These are phyloP conservation scores for Papilio helenus DNA, from an alignment of 1,140 invertebrate genomes.

Conservation along the genomic window DNA sequence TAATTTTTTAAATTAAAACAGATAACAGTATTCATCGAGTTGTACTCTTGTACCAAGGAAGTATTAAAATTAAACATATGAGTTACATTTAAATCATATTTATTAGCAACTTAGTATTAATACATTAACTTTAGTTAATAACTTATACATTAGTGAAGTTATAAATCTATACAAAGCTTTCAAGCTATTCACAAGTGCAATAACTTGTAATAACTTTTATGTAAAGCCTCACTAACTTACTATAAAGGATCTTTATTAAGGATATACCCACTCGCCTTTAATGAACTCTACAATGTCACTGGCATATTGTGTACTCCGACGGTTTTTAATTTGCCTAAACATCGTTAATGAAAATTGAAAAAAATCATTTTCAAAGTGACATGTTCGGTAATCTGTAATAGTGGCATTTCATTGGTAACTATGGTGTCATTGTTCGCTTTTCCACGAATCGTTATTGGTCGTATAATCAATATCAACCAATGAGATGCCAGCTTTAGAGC, in stretches of 20 bases:
- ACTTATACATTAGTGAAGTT: conserved; percentile 20
- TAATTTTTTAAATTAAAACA: too few species aligned
- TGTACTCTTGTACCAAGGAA: too few species aligned
- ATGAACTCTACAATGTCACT: neutral
- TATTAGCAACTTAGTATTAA: neutral
- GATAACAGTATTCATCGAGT: too few species aligned
- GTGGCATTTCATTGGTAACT: too few species aligned
- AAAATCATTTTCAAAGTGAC: neutral
- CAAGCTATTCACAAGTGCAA: conserved; percentile 34
- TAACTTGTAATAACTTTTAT: conserved; percentile 6
- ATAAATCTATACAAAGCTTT: conserved; percentile 13
- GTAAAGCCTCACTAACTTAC: conserved; percentile 20
- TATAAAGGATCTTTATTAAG: conserved; percentile 33
- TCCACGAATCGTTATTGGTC: too few species aligned
- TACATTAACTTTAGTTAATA: conserved; percentile 16
- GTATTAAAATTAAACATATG: too few species aligned
- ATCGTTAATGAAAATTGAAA: neutral
- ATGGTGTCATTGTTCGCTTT: too few species aligned
- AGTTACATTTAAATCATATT: neutral
- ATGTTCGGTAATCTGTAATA: too few species aligned
- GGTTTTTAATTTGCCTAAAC: neutral
- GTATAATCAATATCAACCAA: too few species aligned
- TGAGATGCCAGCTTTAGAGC: too few species aligned
- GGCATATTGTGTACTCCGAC: neutral
- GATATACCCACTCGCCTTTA: conserved; percentile 22